Evolutionary conservation across 92 coral and sea anemone species (phyloP), one percentile per base, ranked within the genome.

Genomic region (Virgularia gustaviana): DNA sequence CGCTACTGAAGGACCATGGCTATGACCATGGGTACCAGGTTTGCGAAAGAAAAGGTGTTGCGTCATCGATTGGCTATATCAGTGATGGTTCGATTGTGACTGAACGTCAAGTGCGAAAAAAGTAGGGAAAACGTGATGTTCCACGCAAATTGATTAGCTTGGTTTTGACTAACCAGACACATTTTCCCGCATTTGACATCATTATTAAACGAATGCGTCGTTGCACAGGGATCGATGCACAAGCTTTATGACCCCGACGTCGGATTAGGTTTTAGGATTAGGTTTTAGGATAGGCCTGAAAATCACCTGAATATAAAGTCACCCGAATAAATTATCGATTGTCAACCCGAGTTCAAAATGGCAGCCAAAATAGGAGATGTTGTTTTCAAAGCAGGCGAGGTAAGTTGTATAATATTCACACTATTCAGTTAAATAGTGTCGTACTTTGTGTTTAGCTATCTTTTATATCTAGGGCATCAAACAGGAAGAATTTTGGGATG

Each of bases 401-500:
- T 92, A 32, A 34, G 34, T 51, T 18, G 23, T 43, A 30, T 36
- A 15, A 24, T 81, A 22, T 19, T 23, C 44, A 54, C 25, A 43
- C 11, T 9, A 55, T 0, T 45, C 13, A 10, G 16, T 18, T 34
- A 22, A 16, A 8, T 42, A 1, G 2, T 44, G 6, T 38, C 37
- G 20, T 0, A 20, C 9, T 38, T 73, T 27, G 9, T 52, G 16
- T 28, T 52, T 31, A 29, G 32, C 9, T 7, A n/a, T 51, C 31
- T 18, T n/a, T n/a, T n/a, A n/a, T n/a, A n/a, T n/a, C n/a, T n/a
- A 90, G 97, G 80, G 76, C 15, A 36, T 77, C 16, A 61, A 52
- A 33, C 73, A 77, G 35, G 86, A 92, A 30, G 96, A 89, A 49
- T 84, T 92, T 36, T 92, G 98, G 98, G 98, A 92, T 59, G 98